Conservation (phyloP, 2,888 invertebrate species). For the Pristionchus arcanus region DNA sequence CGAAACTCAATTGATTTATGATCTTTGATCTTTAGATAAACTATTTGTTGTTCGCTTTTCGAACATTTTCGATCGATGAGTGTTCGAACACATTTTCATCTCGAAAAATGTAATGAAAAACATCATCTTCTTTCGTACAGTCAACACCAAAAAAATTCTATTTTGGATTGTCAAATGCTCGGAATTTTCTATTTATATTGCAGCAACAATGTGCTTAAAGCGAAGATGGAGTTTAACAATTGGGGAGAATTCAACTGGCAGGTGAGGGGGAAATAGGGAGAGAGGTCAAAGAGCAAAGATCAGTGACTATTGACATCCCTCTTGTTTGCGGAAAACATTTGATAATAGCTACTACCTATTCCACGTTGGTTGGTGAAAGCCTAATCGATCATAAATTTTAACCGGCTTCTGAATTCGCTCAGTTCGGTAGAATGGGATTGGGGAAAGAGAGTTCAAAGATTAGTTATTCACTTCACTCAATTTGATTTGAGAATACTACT, state of each 20-base stretch:
- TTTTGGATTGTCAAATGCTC: background rate
- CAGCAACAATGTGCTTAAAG: background rate
- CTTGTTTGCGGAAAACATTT: too few relatives aligned
- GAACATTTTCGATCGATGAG: background rate
- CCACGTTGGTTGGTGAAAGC: too few relatives aligned
- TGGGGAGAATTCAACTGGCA: constrained; percentile 6
- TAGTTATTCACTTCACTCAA: background rate
- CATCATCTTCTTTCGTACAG: too few relatives aligned
- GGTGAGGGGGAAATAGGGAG: background rate
- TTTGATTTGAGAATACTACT: too few relatives aligned
- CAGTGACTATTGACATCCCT: too few relatives aligned
- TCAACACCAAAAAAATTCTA: too few relatives aligned
- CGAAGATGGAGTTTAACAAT: background rate
- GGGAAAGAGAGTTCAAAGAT: background rate
- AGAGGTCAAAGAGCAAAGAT: too few relatives aligned
- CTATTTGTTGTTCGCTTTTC: too few relatives aligned
- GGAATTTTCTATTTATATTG: background rate
- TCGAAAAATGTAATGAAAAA: background rate
- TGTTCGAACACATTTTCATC: background rate
- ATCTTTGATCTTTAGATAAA: too few relatives aligned
- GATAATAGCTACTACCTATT: too few relatives aligned
- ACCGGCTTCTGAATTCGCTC: background rate
- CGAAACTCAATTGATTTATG: too few relatives aligned
- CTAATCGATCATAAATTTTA: background rate
- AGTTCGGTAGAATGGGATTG: background rate